Evolutionary conservation across 37 sponge, comb jelly and placozoan species (phyloP), one percentile per base, ranked within the genome.

Genomic region (Mnemiopsis leidyi): DNA sequence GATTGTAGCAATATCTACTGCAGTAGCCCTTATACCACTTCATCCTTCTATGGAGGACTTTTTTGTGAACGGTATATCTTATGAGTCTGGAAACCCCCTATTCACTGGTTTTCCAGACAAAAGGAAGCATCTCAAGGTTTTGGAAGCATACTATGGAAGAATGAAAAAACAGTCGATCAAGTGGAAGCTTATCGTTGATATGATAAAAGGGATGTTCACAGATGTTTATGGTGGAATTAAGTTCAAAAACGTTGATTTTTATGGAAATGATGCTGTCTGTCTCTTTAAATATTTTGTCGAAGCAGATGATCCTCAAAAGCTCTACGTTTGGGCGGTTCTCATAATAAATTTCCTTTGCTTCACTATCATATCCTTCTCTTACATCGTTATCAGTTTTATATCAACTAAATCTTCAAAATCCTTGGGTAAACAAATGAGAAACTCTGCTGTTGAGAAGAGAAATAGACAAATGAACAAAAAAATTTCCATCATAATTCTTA

Each of bases 121-220:
- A 21, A 21, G 68, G 68, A 67, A 67, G 20, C 68, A 67, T 20
- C 20, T 67, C 20, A 13, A 67, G 20, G 68, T 67, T 21, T 21
- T 67, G 13, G 13, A 13, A 13, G 18, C 18, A 20, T 67, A 67
- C 68, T 67, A 67, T 71, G 73, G 73, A 18, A 23, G 73, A 28
- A 71, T 71, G 73, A 71, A 28, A 71, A 23, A 71, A 71, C 73
- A 71, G n/a, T 23, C n/a, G 3, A 23, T 71, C 24, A 71, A 71
- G 30, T 71, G 73, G 73, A 5, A 71, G 3, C 21, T 71, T 28
- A 71, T 71, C n/a, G 30, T 29, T 28, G 30, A 71, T 29, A 71
- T 71, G 73, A 25, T 71, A 71, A 28, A 71, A 28, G 73, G 73
- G 3, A 71, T 71, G 73, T 71, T 71, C n/a, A 29, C 73, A n/a